A percentile compares a stretch with the other conserved stretches of the same genome.
These are phyloP conservation scores for Mergus octosetaceus DNA, from an alignment of 2,797 vertebrate species.

Conservation along the genomic window DNA sequence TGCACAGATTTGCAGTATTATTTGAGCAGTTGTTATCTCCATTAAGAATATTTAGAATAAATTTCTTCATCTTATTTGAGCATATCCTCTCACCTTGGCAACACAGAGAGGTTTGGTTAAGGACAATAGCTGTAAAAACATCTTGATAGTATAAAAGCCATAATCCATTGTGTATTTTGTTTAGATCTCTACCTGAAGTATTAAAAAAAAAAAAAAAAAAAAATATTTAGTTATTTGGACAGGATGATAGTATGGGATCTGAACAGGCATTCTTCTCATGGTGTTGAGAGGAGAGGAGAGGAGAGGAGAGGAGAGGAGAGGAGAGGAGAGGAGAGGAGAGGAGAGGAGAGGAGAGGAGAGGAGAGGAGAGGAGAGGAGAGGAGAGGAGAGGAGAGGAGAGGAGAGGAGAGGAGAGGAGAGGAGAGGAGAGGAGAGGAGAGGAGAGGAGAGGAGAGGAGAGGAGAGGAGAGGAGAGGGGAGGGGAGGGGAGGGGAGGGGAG, in stretches of 20 bases:
- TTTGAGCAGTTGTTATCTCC: not conserved
- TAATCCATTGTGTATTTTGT: not conserved
- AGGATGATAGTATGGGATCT: not conserved
- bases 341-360: no score
- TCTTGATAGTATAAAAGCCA: not conserved
- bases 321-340: no score
- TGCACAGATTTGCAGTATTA: not conserved
- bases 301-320: no score
- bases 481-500: no score
- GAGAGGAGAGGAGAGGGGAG: no score
- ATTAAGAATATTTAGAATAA: not conserved
- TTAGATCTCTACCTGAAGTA: not conserved
- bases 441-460: no score
- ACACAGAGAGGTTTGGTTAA: not conserved
- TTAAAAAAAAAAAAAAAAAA: no score
- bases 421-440: no score
- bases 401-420: no score
- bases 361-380: no score
- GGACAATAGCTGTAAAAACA: not conserved
- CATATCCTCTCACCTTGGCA: not conserved
- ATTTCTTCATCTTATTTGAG: not conserved
- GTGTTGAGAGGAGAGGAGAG: no score
- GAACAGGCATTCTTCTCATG: not conserved
- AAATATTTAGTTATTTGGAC: not conserved
- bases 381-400: no score